A percentile compares a stretch with the other conserved stretches of the same genome.
Conservation (phyloP, 2,797 vertebrate species). For the Micromesistius poutassou region DNA sequence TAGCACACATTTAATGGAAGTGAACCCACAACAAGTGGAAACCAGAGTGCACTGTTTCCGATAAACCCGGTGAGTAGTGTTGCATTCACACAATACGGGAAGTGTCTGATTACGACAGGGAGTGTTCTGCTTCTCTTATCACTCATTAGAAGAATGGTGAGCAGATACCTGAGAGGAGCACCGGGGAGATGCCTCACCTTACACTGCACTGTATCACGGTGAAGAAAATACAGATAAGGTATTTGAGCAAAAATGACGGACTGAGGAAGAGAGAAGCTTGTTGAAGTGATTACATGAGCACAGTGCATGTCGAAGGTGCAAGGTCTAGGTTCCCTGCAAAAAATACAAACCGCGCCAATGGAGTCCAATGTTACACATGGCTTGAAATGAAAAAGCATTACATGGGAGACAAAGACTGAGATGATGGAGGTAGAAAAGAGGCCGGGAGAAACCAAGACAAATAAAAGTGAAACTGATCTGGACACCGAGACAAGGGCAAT, state of each 20-base stretch:
- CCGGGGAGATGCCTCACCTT: neutral
- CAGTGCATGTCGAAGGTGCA: neutral
- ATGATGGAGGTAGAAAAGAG: neutral
- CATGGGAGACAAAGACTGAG: neutral
- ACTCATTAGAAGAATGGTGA: constrained; percentile 14
- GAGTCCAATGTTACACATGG: neutral
- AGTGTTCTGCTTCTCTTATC: constrained; percentile 41
- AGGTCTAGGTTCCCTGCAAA: neutral
- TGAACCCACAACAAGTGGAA: constrained; percentile 3
- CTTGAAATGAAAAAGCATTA: neutral
- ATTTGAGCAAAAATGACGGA: neutral
- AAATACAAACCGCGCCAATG: constrained; percentile 10
- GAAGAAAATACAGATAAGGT: neutral
- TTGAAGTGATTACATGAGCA: neutral
- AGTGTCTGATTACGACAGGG: constrained; percentile 47
- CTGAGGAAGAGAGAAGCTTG: neutral
- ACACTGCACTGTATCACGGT: neutral
- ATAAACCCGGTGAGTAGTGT: constrained; percentile 18
- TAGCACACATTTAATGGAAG: neutral
- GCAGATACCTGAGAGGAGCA: constrained; percentile 14
- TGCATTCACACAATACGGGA: constrained; percentile 42
- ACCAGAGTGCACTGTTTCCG: constrained; percentile 11
- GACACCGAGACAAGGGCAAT: neutral
- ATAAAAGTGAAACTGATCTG: neutral
- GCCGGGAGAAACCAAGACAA: neutral